Base-by-base conservation (phyloP, 92 coral and sea anemone genomes). In the Palythoa grandis region DNA sequence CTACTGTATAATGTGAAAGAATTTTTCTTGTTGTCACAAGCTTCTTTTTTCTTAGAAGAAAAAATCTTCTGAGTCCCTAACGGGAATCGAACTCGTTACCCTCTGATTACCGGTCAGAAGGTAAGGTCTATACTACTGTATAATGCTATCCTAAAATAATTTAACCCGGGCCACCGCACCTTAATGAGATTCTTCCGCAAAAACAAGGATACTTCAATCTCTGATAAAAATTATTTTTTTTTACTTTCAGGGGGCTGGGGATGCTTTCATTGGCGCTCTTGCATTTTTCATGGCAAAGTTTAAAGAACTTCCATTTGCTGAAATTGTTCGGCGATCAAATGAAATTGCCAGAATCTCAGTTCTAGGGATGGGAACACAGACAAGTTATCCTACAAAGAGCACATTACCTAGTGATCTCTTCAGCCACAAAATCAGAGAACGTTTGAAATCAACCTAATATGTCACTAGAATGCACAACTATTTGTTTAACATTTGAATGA, bases 211-310 rank as follows among this genome's bases (percentile, higher is more conserved):
- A 43, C 6, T 43, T 8, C 50, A 43, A 43, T 43, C 50, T 8
- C 50, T 43, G 50, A 43, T 43, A 43, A 43, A 43, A 43, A 3
- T 8, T 43, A 0, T 4, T 43, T 8, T 43, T 43, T 53, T 50
- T 15, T 12, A 47, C 71, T 86, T 29, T 3, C 70, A 97, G 99
- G 99, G 99, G n/a, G 99, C 99, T 69, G 99, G 99, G 20, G 99
- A 97, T 93, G 99, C 99, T 19, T 97, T 97, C 56, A 95, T 97
- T 57, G 99, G 99, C 66, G 99, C 99, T 11, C 78, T 97, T 82
- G 99, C 99, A 13, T 97, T 88, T 88, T 97, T 90, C 82, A 87
- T 93, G 89, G 95, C 99, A 38, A 97, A 97, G 88, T 95, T 80
- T 93, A 92, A 92, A 85, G 92, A 90, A 57, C 93, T 97, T 74